Conservation (phyloP, 1,140 invertebrate species). For the Patella vulgata region DNA sequence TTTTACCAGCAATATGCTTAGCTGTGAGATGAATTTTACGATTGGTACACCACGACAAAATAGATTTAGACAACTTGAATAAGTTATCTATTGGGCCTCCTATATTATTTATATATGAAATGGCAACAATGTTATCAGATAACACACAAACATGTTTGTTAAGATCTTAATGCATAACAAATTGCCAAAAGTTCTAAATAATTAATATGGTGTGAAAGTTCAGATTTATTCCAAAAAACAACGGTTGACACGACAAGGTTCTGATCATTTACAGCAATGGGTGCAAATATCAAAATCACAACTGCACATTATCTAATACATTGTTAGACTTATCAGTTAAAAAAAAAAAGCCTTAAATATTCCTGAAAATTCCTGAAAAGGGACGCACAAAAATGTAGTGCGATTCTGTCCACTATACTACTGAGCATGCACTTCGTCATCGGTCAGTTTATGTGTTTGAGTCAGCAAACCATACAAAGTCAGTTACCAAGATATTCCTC, state of each 20-base stretch:
- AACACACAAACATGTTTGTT: too few species aligned
- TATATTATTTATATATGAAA: too few species aligned
- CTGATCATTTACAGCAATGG: conserved; percentile 53
- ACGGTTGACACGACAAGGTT: neutral
- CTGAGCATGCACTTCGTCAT: conserved; percentile 14
- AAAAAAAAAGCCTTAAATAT: conserved; percentile 48
- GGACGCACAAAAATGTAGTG: conserved; percentile 68
- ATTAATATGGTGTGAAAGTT: too few species aligned
- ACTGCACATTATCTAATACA: conserved; percentile 53
- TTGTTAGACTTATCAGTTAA: conserved; percentile 45
- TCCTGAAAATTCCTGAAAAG: conserved; percentile 64
- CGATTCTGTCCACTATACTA: conserved; percentile 56
- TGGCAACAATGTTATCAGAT: too few species aligned
- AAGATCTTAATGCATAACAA: too few species aligned
- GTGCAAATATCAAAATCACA: conserved; percentile 61
- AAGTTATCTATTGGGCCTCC: too few species aligned
- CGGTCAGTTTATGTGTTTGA: conserved; percentile 8
- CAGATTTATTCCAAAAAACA: too few species aligned
- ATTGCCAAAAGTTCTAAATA: too few species aligned
- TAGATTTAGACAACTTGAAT: too few species aligned
- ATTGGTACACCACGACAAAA: too few species aligned
- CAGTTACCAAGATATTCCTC: neutral
- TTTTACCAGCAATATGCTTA: too few species aligned
- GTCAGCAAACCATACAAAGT: conserved; percentile 3
- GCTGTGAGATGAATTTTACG: too few species aligned